Evolutionary conservation across 2,888 invertebrate species (phyloP), one percentile per base, ranked within the genome.

Genomic region (Mycalesis mineus): DNA sequence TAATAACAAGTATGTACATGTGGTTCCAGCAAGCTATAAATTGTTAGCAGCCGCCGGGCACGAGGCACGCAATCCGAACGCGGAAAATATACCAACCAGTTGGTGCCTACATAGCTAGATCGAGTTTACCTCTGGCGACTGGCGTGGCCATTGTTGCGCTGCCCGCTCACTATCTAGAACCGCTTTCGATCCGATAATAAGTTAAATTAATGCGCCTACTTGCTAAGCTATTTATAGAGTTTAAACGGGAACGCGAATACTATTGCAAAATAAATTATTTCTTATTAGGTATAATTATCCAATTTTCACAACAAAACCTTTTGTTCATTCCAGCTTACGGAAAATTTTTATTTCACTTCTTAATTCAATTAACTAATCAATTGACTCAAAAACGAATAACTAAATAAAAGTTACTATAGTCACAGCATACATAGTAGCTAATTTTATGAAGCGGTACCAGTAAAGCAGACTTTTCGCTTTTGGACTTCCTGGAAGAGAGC

Each of bases 11-110:
- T 74, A 70, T 75, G 75, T 77, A 78, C 73, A 71, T 69, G 70
- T 68, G 79, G 80, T 73, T 80, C 77, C 77, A 80, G 77, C 75
- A 72, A 70, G 81, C 82, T 84, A 88, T 88, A 88, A 88, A 88
- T 88, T 84, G 88, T 79, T 75, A 73, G 78, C 74, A 76, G 88
- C 88, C 88, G 77, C 75, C 80, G 85, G 88, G 86, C 88, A 81
- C 81, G 81, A 77, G 80, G 84, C 88, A 87, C 88, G 88, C 88
- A 88, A 86, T 82, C 81, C 81, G 84, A 85, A 87, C 83, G 87
- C 88, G 88, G 88, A 88, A 88, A 87, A 83, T 88, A 81, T 75
- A 52, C 47, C 57, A 56, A 37, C 33, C 37, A 62, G 41, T 33
- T 29, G 62, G 68, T 71, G 44, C 15, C 37, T 50, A 39, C 41